These are phyloP conservation scores for Bubalus kerabau DNA, from an alignment of 2,113 vertebrate genomes.

Conservation along the genomic window DNA sequence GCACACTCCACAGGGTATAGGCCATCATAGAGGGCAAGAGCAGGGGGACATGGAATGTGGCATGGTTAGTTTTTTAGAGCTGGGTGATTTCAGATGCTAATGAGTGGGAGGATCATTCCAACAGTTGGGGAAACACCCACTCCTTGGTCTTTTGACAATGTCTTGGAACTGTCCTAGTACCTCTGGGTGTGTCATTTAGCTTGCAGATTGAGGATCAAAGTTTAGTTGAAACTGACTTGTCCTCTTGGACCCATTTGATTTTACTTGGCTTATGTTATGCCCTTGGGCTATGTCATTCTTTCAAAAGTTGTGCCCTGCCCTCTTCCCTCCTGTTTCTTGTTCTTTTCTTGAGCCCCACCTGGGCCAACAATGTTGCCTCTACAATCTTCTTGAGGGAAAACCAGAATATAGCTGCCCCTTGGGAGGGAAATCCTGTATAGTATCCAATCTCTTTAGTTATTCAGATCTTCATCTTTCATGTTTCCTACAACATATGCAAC, in stretches of 20 bases:
- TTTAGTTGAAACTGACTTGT: background rate
- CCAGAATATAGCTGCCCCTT: background rate
- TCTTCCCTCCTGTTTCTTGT: background rate
- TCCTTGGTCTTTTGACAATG: background rate
- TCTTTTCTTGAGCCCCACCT: background rate
- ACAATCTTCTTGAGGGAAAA: background rate
- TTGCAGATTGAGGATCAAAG: background rate
- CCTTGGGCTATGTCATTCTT: background rate
- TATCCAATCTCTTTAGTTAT: background rate
- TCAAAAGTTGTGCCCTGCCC: background rate
- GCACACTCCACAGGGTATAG: background rate
- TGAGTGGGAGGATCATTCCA: background rate
- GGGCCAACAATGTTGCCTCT: background rate
- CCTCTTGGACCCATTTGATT: background rate
- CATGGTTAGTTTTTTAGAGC: background rate
- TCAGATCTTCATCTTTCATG: background rate
- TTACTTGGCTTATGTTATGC: background rate
- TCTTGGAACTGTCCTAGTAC: background rate
- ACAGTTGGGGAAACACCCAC: background rate
- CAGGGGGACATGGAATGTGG: accelerated
- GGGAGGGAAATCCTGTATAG: background rate
- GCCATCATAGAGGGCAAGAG: background rate
- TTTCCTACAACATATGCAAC: background rate
- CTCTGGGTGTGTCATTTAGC: background rate
- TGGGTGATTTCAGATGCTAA: background rate